phyloP scores from a whole-genome alignment of 2,113 vertebrate species.

The Carlito syrichta region DNA sequence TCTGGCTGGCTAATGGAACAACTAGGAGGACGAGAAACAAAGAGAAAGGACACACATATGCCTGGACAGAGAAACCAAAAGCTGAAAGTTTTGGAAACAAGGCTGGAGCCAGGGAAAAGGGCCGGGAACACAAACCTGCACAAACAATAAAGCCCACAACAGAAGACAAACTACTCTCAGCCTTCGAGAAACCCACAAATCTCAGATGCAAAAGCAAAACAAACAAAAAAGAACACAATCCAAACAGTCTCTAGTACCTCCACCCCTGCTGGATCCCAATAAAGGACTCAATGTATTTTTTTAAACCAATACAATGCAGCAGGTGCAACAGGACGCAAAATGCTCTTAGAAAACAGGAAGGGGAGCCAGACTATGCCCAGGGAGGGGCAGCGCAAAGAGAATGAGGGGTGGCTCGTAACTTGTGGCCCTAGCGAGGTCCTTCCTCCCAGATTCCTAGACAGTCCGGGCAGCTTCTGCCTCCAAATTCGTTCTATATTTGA shows the following conservation, averaged over 20 bases:
- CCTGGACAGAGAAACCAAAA: background rate
- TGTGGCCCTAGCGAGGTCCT: rapidly evolving
- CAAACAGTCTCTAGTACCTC: background rate
- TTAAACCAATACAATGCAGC: background rate
- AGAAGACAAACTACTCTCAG: background rate
- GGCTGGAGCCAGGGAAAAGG: background rate
- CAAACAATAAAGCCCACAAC: background rate
- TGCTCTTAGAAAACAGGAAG: background rate
- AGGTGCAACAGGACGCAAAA: background rate
- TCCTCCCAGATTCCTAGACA: background rate
- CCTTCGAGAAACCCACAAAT: background rate
- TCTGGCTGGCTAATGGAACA: background rate
- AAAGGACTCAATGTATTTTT: background rate
- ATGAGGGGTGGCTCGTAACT: rapidly evolving
- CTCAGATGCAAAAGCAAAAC: background rate
- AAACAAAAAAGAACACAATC: background rate
- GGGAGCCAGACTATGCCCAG: no score
- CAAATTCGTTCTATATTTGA: background rate
- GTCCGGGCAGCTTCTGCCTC: background rate
- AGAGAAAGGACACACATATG: background rate
- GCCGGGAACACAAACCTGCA: background rate
- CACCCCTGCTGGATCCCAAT: background rate
- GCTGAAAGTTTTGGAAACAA: background rate
- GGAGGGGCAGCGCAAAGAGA: background rate
- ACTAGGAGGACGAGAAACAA: background rate